Conservation (phyloP, 1,140 invertebrate genomes). For the Zaprionus camerounensis region DNA sequence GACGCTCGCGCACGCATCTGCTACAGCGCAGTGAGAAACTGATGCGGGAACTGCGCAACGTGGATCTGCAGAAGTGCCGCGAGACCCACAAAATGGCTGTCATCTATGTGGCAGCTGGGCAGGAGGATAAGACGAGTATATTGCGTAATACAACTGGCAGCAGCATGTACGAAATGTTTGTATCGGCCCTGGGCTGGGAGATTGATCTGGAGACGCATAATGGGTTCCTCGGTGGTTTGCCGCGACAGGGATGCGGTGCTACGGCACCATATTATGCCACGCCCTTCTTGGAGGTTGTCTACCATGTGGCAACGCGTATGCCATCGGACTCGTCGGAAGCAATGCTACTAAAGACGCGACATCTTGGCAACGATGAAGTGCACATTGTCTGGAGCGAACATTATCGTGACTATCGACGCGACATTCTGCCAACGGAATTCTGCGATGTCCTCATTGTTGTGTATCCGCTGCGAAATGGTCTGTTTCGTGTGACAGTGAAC, state of each 20-base stretch:
- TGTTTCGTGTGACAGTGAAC: constrained; percentile 93
- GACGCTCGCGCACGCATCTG: constrained; percentile 92
- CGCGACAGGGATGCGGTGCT: constrained; percentile 95
- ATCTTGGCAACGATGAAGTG: constrained; percentile 99
- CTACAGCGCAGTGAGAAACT: constrained; percentile 96
- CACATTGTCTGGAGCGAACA: constrained; percentile 99
- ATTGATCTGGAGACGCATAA: constrained; percentile 97
- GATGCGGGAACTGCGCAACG: constrained; percentile 94
- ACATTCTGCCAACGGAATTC: constrained; percentile 99
- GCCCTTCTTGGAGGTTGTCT: constrained; percentile 94
- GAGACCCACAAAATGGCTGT: constrained; percentile 99
- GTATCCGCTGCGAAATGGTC: constrained; percentile 94
- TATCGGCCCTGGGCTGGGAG: constrained; percentile 98
- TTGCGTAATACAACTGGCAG: constrained; percentile 93
- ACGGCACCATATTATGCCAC: constrained; percentile 98
- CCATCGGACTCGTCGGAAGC: constrained; percentile 94
- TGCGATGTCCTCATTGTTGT: constrained; percentile 99
- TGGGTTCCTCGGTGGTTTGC: constrained; percentile 97
- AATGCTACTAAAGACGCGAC: constrained; percentile 96
- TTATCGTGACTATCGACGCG: constrained; percentile 95
- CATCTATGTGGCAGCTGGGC: constrained; percentile 98
- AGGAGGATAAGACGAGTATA: constrained; percentile 98
- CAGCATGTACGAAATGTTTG: constrained; percentile 96
- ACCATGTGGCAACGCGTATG: constrained; percentile 99
- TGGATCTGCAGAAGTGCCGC: constrained; percentile 95